Base-by-base conservation (phyloP, 37 sponge, comb jelly and placozoan genomes). In the Hormiphora californensis region DNA sequence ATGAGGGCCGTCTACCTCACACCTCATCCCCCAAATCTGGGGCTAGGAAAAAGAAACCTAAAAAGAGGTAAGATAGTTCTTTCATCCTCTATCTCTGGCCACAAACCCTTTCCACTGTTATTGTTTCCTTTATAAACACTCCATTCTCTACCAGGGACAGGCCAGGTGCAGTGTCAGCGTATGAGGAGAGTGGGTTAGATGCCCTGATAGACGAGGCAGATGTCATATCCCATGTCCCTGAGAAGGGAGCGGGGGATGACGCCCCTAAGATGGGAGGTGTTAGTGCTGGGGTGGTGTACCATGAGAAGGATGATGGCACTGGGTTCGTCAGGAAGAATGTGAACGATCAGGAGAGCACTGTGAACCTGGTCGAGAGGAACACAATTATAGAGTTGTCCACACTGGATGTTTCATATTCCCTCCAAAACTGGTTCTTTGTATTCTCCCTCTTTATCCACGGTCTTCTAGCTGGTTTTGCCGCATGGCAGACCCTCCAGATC, bases 401-500 rank as follows among this genome's bases (percentile, higher is more conserved):
- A 73, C 38, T 73, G 43, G 81, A 73, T 41, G 81, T 73, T 25
- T 73, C 81, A 0, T 73, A 36, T 28, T 73, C 81, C 3, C 44
- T 73, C 1, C 81, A 73, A 33, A 73, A 73, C 46, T 73, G 81
- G 81, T 73, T 73, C 81, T 40, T 43, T 40, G 81, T 73, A 22
- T 33, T 73, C 81, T 43, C 46, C 43, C 27, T 73, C 1, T 73
- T 73, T 33, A 73, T 73, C n/a, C 81, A 73, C 38, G 81, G 81
- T 11, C 46, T 39, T 11, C 81, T 73, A 3, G 81, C 81, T 73
- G 81, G 81, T 1, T 73, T 73, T 41, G 81, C 81, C 23, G 81
- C 81, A n/a, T 73, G 81, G 81, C 81, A 73, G 81, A 73, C 81
- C 15, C 81, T 73, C 4, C 81, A 73, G 81, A 73, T 73, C 8